Percentiles rank a stretch among this genome's conserved stretches.
These are phyloP conservation scores for Homarus americanus DNA, from an alignment of 1,140 invertebrate genomes.

Conservation along the genomic window DNA sequence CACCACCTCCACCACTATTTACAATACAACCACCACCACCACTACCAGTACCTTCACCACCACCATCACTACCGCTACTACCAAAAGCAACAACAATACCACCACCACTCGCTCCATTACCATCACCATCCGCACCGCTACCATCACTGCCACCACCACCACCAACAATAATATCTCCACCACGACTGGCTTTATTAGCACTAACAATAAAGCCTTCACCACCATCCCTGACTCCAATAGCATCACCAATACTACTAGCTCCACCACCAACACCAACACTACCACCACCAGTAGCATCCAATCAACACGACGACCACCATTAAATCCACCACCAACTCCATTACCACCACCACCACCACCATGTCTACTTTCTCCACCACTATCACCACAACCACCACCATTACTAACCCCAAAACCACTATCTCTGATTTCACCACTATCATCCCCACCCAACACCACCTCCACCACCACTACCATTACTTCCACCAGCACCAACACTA, in stretches of 20 bases:
- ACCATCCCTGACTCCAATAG: no score
- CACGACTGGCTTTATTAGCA: neutral
- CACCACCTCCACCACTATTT: neutral
- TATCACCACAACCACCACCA: neutral
- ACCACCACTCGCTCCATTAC: neutral
- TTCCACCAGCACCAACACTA: neutral
- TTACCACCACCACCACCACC: neutral
- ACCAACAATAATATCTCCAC: neutral
- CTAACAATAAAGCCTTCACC: neutral
- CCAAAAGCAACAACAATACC: neutral
- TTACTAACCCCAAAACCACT: neutral
- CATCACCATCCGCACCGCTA: neutral
- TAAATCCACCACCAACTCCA: neutral
- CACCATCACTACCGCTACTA: neutral
- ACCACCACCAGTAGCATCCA: neutral
- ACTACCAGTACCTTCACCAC: neutral
- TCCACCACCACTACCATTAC: neutral
- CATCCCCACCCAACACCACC: neutral
- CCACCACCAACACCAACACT: neutral
- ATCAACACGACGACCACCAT: neutral
- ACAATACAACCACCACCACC: neutral
- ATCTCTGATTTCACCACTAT: neutral
- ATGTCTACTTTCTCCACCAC: neutral
- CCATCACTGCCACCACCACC: neutral
- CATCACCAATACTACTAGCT: neutral